Evolutionary conservation across 1,140 invertebrate species (phyloP).

Genomic region (Ctenoplectra terminalis): DNA sequence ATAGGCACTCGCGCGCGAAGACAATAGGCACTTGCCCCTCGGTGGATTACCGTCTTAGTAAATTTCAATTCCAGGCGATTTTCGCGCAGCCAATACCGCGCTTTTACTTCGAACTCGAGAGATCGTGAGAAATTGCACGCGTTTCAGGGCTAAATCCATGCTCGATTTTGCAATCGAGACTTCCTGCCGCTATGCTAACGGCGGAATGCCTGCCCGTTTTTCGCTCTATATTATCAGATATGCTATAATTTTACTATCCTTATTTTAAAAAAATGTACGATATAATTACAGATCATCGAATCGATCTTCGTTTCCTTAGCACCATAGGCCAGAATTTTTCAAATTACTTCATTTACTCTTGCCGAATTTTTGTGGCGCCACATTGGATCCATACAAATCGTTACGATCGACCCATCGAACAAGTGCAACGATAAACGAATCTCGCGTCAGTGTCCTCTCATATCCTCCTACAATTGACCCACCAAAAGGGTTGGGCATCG

Average conservation of each 20-base stretch:
- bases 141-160: conserved; percentile 26
- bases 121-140: conserved; percentile 5
- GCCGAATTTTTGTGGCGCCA: too few relatives aligned
- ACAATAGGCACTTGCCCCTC: background rate
- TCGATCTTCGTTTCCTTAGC: background rate
- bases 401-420: too few relatives aligned
- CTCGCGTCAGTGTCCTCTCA: too few relatives aligned
- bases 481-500: background rate
- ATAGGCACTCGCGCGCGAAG: background rate
- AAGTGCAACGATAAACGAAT: too few relatives aligned
- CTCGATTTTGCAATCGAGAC: conserved; percentile 22
- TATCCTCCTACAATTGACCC: too few relatives aligned
- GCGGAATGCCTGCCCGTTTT: background rate
- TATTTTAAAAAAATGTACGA: too few relatives aligned
- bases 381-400: too few relatives aligned
- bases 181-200: conserved; percentile 8
- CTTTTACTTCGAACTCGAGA: background rate
- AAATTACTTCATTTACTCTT: background rate
- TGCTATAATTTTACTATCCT: background rate
- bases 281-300: background rate
- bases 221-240: too few relatives aligned
- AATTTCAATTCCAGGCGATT: conserved; percentile 1
- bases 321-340: background rate
- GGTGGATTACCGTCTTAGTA: background rate
- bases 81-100: background rate